Evolutionary conservation across 1,140 invertebrate genomes (phyloP).

Genomic region (Zaprionus vittiger): DNA sequence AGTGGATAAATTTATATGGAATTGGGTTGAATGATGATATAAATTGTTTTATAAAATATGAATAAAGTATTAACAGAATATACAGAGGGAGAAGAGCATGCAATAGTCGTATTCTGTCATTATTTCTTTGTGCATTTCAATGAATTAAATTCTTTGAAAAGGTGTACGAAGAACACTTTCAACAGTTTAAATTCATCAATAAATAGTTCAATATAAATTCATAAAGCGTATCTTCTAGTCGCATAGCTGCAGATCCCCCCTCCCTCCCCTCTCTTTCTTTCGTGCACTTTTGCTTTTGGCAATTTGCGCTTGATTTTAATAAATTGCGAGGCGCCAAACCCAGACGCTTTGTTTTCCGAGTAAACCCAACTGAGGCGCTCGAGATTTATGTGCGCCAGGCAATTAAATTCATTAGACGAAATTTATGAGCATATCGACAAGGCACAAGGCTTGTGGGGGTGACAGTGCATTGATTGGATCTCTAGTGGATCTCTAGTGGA

Average conservation of each 20-base stretch:
- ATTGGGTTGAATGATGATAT: neutral
- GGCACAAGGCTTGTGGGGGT: slow-evolving; percentile 62
- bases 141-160: neutral
- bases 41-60: neutral
- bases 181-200: neutral
- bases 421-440: slow-evolving; percentile 66
- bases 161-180: neutral
- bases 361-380: slow-evolving; percentile 79
- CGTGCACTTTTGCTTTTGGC: slow-evolving; percentile 29
- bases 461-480: slow-evolving; percentile 65
- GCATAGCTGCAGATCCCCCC: neutral
- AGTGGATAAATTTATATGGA: neutral
- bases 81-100: neutral
- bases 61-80: neutral
- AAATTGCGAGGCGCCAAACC: slow-evolving; percentile 75
- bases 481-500: neutral
- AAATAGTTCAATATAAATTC: slow-evolving; percentile 2
- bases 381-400: slow-evolving; percentile 74
- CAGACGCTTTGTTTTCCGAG: slow-evolving; percentile 66
- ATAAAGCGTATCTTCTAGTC: slow-evolving; percentile 7
- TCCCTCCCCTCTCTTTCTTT: neutral
- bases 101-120: neutral
- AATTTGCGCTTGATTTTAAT: slow-evolving; percentile 70
- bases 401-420: slow-evolving; percentile 80
- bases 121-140: neutral